phyloP scores from a whole-genome alignment of 2,797 vertebrate genomes.

The Scolopax rusticola region DNA sequence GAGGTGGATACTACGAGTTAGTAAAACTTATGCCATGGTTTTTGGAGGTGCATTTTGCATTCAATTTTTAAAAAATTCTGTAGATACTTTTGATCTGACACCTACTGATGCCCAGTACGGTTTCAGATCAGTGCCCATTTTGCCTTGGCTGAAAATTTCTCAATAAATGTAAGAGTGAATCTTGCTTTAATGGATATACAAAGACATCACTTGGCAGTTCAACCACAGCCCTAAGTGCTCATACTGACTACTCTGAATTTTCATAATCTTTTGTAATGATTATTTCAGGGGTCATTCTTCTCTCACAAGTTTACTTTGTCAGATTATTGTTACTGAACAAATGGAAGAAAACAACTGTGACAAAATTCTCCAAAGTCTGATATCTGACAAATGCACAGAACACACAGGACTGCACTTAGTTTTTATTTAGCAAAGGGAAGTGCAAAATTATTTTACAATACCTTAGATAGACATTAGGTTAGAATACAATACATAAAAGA shows the following conservation, averaged over 20 bases:
- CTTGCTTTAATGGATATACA: neutral
- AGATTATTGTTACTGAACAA: neutral
- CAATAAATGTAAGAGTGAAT: neutral
- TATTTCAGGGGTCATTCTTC: neutral
- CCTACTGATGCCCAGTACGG: neutral
- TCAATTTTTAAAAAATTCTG: neutral
- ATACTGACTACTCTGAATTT: neutral
- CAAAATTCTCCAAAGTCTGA: neutral
- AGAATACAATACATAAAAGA: neutral
- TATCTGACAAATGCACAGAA: neutral
- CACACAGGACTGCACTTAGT: neutral
- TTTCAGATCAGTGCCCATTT: neutral
- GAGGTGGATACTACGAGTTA: neutral
- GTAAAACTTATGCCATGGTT: neutral
- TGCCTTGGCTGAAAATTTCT: neutral
- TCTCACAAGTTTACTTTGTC: neutral
- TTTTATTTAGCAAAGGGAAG: neutral
- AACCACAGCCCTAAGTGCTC: neutral
- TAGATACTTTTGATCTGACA: neutral
- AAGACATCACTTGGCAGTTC: neutral
- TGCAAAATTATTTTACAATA: neutral
- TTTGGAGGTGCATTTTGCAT: neutral
- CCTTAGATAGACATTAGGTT: neutral
- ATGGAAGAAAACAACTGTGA: neutral
- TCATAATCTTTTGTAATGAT: neutral